These are phyloP conservation scores for Eufriesea mexicana DNA, from an alignment of 1,140 invertebrate genomes.

Conservation along the genomic window DNA sequence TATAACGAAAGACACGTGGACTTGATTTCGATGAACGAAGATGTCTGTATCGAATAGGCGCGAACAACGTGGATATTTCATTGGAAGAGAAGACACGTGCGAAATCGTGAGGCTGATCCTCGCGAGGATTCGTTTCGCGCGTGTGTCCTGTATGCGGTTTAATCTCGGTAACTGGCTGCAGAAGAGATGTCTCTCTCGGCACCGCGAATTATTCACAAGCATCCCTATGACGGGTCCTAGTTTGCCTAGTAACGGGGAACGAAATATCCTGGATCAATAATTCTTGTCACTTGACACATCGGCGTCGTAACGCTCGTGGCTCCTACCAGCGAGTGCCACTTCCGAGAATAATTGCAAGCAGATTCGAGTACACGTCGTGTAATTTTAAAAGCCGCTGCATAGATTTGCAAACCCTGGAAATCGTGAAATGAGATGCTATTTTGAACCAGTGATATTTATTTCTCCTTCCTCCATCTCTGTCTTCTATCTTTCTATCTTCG, in stretches of 20 bases:
- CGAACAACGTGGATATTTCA: constrained; percentile 35
- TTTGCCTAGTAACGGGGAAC: constrained; percentile 50
- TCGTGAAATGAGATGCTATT: no score
- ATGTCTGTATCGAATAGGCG: constrained; percentile 17
- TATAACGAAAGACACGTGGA: background rate
- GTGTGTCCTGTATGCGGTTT: constrained; percentile 44
- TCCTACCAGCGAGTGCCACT: background rate
- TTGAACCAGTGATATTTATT: no score
- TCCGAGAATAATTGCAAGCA: background rate
- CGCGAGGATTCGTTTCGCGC: constrained; percentile 62
- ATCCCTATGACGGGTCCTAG: constrained; percentile 9
- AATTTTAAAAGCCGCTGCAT: background rate
- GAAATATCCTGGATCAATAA: constrained; percentile 62
- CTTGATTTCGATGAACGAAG: background rate
- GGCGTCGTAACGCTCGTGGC: background rate
- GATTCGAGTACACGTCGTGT: background rate
- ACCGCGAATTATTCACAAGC: constrained; percentile 58
- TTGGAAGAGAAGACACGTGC: constrained; percentile 40
- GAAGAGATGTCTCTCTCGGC: constrained; percentile 39
- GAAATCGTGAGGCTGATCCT: constrained; percentile 54
- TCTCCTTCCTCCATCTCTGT: no score
- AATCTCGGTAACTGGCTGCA: constrained; percentile 56
- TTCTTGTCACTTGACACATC: background rate
- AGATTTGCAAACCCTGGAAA: no score
- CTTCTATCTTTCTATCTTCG: no score